phyloP scores from a whole-genome alignment of 2,113 vertebrate genomes.

The Climacteris rufus region DNA sequence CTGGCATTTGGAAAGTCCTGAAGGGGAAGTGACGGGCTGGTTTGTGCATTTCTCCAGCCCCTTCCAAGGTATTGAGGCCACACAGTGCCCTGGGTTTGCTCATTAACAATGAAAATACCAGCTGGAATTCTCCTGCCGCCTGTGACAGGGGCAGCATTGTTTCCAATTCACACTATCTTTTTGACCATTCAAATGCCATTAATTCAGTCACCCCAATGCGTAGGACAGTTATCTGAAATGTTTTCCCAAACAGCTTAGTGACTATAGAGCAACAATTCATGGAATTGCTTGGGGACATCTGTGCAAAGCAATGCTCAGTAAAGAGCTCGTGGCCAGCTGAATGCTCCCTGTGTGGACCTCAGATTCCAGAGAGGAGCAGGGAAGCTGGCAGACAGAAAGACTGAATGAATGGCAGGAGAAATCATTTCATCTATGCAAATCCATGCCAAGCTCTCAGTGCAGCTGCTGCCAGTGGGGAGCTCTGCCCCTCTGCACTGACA shows the following conservation, averaged over 20 bases:
- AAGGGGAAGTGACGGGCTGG: neutral
- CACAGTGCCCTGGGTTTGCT: slow-evolving; percentile 26
- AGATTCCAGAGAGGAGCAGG: slow-evolving; percentile 48
- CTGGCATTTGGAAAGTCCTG: slow-evolving; percentile 3
- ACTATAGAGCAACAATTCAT: slow-evolving; percentile 91
- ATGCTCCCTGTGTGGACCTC: slow-evolving; percentile 70
- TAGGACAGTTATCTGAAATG: slow-evolving; percentile 87
- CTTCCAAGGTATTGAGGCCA: slow-evolving; percentile 21
- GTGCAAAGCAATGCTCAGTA: slow-evolving; percentile 75
- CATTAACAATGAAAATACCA: slow-evolving; percentile 69
- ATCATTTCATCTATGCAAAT: slow-evolving; percentile 67
- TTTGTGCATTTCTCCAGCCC: neutral
- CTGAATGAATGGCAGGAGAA: slow-evolving; percentile 63
- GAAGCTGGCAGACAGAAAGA: slow-evolving; percentile 31
- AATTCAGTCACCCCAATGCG: slow-evolving; percentile 82
- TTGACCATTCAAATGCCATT: slow-evolving; percentile 84
- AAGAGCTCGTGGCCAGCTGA: slow-evolving; percentile 63
- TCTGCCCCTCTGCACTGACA: slow-evolving; percentile 23
- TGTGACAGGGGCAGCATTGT: slow-evolving; percentile 81
- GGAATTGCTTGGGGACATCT: slow-evolving; percentile 80
- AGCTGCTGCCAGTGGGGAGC: slow-evolving; percentile 61
- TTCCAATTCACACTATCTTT: slow-evolving; percentile 77
- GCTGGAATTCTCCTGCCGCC: slow-evolving; percentile 69
- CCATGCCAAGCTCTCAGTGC: slow-evolving; percentile 20
- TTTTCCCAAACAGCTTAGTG: slow-evolving; percentile 81